Percentiles rank a stretch among this genome's conserved stretches.
These are phyloP conservation scores for Cantharis flavilabris DNA, from an alignment of 2,888 invertebrate genomes.

Conservation along the genomic window DNA sequence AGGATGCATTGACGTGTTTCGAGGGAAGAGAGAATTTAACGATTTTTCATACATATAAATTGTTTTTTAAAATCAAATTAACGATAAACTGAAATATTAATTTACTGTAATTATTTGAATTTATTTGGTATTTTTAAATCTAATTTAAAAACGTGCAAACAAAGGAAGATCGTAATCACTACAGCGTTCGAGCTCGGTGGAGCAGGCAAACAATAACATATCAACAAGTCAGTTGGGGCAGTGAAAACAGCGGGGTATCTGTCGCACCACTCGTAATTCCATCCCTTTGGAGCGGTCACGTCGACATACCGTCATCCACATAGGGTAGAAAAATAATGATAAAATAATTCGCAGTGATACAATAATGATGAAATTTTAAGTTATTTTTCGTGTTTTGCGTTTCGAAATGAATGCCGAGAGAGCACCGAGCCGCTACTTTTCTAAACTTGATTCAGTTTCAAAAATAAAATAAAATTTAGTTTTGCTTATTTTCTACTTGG, in stretches of 20 bases:
- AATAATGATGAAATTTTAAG: slow-evolving; percentile 1
- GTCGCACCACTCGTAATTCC: slow-evolving; percentile 22
- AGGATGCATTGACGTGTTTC: neutral
- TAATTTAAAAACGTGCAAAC: slow-evolving; percentile 24
- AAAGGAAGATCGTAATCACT: slow-evolving; percentile 28
- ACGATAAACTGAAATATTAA: neutral
- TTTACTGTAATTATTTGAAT: slow-evolving; percentile 1
- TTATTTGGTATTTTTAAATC: slow-evolving; percentile 16
- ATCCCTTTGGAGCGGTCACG: slow-evolving; percentile 19
- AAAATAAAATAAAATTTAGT: neutral
- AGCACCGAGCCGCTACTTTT: neutral
- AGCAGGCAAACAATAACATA: slow-evolving; percentile 34
- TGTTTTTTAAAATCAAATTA: neutral
- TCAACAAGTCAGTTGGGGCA: slow-evolving; percentile 34
- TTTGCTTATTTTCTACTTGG: neutral
- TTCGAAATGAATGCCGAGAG: neutral
- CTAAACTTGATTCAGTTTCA: neutral
- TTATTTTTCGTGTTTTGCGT: slow-evolving; percentile 1
- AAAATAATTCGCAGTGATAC: neutral
- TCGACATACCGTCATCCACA: slow-evolving; percentile 8
- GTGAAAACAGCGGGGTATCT: slow-evolving; percentile 23
- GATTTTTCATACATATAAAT: neutral
- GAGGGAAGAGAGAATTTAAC: neutral
- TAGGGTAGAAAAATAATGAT: slow-evolving; percentile 9
- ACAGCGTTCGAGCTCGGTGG: slow-evolving; percentile 24